A percentile compares a stretch with the other conserved stretches of the same genome.
Evolutionary conservation across 1,140 invertebrate genomes (phyloP).

Genomic region (Ceratosolen fusciceps): DNA sequence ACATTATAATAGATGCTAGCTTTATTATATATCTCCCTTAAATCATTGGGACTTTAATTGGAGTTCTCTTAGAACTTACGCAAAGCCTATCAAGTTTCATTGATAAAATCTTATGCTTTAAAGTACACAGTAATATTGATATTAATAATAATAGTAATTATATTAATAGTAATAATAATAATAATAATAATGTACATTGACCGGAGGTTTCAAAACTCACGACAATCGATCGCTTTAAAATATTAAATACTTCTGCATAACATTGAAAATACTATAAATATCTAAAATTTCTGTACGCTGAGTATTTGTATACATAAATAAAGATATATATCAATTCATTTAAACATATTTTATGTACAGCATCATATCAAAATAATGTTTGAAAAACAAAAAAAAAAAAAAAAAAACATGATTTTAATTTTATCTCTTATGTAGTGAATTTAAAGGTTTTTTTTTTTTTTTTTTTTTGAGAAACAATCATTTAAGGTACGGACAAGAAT

Average conservation of each 20-base stretch:
- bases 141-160: too few species aligned
- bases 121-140: constrained; percentile 7
- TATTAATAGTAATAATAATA: too few species aligned
- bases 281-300: not conserved
- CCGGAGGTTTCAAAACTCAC: not conserved
- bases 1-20: not conserved
- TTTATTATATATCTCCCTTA: not conserved
- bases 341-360: constrained; percentile 33
- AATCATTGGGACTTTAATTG: not conserved
- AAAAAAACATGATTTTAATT: too few species aligned
- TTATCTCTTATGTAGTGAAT: too few species aligned
- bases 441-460: too few species aligned
- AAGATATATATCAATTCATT: not conserved
- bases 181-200: constrained; percentile 6
- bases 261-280: not conserved
- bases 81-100: not conserved
- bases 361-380: not conserved
- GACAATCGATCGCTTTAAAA: constrained; percentile 8
- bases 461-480: too few species aligned
- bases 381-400: not conserved
- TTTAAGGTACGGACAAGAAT: not conserved
- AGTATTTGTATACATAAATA: not conserved
- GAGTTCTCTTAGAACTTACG: constrained; percentile 14
- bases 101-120: constrained; percentile 10
- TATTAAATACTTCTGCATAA: not conserved